A percentile compares a stretch with the other conserved stretches of the same genome.
phyloP scores from a whole-genome alignment of 1,140 invertebrate genomes.

The Rhynchophorus ferrugineus region DNA sequence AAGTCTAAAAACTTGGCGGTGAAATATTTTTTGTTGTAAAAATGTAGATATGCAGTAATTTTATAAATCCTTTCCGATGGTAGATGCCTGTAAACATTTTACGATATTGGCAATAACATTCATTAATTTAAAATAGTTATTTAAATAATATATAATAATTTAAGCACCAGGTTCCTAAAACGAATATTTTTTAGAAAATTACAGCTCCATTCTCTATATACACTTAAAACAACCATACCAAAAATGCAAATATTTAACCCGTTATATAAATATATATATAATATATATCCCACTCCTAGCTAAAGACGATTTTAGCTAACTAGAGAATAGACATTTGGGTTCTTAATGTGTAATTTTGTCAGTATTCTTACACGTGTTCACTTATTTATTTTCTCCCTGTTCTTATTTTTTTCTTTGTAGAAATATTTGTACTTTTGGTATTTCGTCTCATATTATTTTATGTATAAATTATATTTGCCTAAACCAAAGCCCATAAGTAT shows the following conservation, averaged over 20 bases:
- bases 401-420: conserved; percentile 1
- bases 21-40: conserved; percentile 34
- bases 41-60: conserved; percentile 38
- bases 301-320: background rate
- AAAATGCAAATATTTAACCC: conserved; percentile 16
- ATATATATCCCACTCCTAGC: background rate
- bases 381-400: conserved; percentile 16
- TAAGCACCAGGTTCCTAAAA: conserved; percentile 42
- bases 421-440: conserved; percentile 20
- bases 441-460: conserved; percentile 9
- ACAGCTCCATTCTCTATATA: conserved; percentile 15
- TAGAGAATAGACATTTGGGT: background rate
- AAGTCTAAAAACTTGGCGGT: conserved; percentile 6
- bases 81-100: conserved; percentile 21
- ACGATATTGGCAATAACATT: conserved; percentile 30
- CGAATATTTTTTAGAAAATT: conserved; percentile 24
- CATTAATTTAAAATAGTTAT: conserved; percentile 35
- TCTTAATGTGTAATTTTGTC: conserved; percentile 1
- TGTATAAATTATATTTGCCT: conserved; percentile 9
- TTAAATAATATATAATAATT: conserved; percentile 31
- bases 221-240: conserved; percentile 6
- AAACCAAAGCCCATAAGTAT: conserved; percentile 16
- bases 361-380: conserved; percentile 14
- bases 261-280: too few relatives aligned
- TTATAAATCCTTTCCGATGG: conserved; percentile 29